Evolutionary conservation across 92 coral and sea anemone species (phyloP).

Genomic region (Umimayanthus chanpuru): DNA sequence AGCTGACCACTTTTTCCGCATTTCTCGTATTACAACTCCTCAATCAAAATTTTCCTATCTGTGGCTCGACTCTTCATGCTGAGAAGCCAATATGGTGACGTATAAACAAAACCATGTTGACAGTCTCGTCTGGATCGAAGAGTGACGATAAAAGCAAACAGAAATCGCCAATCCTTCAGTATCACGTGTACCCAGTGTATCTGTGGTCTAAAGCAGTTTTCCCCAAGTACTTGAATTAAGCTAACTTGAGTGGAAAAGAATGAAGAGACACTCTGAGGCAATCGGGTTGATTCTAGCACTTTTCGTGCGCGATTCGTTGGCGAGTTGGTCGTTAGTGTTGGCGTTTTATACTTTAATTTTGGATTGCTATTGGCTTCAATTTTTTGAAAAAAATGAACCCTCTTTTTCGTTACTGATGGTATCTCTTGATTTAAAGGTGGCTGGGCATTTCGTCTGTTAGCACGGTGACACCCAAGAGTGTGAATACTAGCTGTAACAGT

Average conservation of each 20-base stretch:
- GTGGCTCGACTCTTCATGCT: neutral
- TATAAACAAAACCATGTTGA: constrained; percentile 13
- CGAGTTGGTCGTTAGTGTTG: constrained; percentile 44
- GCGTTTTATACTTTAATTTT: neutral
- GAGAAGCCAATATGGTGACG: constrained; percentile 1
- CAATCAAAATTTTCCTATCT: too few species aligned
- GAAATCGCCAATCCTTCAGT: constrained; percentile 40
- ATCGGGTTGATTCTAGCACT: neutral
- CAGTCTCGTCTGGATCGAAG: constrained; percentile 1
- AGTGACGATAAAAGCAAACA: constrained; percentile 52
- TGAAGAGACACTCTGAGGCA: constrained; percentile 14
- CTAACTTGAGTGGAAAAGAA: constrained; percentile 23
- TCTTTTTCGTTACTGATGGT: neutral
- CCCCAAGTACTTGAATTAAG: constrained; percentile 16
- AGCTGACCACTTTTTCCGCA: too few species aligned
- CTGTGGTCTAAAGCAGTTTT: constrained; percentile 56
- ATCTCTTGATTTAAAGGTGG: constrained; percentile 69
- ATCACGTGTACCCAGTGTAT: constrained; percentile 62
- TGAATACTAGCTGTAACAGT: constrained; percentile 63
- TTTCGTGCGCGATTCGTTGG: constrained; percentile 25
- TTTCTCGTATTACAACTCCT: too few species aligned
- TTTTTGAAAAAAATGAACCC: neutral
- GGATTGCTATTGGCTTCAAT: neutral
- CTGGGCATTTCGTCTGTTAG: constrained; percentile 77
- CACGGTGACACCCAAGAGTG: constrained; percentile 45